Base-by-base conservation (phyloP, 1,140 invertebrate genomes). In the Helicoverpa zea region DNA sequence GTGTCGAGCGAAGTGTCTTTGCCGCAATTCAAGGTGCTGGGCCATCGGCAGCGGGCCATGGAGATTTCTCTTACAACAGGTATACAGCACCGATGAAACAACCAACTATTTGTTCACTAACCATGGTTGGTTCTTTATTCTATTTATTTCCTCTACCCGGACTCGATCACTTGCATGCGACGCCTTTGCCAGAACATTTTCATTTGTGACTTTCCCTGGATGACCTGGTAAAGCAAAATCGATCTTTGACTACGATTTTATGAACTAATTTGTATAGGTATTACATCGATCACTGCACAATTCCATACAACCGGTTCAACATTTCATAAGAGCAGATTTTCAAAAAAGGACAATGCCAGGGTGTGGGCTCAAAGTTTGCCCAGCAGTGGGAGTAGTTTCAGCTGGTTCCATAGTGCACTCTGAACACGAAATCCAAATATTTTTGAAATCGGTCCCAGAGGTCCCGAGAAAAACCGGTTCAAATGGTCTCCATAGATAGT, bases 11-110 rank as follows among this genome's bases (percentile, higher is more conserved):
- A 98, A 95, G 98, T 99, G 90, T 98, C 98, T 86, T 96, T 99
- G 91, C 98, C 98, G 89, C 98, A 99, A 96, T 99, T 99, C 97
- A 98, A 98, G 96, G 97, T 98, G 91, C 96, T 98, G 91, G 98
- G 98, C 85, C 97, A 98, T 96, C 97, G 97, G 86, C 98, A 98
- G 95, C 97, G 97, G 88, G 97, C 97, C 86, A 98, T 98, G 97
- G 98, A 98, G 95, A 98, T 98, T 96, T 98, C 97, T 94, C 97
- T 98, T 89, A 98, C 97, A 91, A 98, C 98, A 96, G 98, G 98
- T 98, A 98, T 68, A 74, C 80, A 81, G 86, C 90, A 91, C 81
- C 79, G 70, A 84, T 61, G 76, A 81, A 83, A 75, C 52, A 75
- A 79, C 18, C 47, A 70, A 81, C 59, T 35, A 63, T 64, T 61